These are phyloP conservation scores for Asarcornis scutulata DNA, from an alignment of 2,113 vertebrate genomes.

Conservation along the genomic window DNA sequence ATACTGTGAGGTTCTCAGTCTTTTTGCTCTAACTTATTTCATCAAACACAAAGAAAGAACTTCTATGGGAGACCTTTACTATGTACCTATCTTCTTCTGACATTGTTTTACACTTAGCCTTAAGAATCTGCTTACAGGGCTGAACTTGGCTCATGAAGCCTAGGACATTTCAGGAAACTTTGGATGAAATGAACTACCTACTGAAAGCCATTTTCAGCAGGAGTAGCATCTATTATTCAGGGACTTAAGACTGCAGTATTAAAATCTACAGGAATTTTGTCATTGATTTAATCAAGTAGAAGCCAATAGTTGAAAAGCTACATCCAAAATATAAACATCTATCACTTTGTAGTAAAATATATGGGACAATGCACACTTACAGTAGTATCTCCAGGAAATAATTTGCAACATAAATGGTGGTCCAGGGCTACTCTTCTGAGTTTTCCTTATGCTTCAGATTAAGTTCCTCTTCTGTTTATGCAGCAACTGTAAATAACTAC, in stretches of 20 bases:
- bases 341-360: neutral
- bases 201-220: neutral
- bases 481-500: conserved; percentile 72
- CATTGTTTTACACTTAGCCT: neutral
- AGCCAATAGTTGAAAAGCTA: neutral
- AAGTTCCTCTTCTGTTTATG: conserved; percentile 63
- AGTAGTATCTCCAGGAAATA: conserved; percentile 50
- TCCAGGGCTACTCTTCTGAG: conserved; percentile 53
- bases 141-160: neutral
- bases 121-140: neutral
- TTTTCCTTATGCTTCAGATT: conserved; percentile 44
- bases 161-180: neutral
- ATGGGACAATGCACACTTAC: neutral
- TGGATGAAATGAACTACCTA: neutral
- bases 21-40: neutral
- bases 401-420: conserved; percentile 1
- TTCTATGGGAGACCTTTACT: neutral
- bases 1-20: neutral
- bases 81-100: neutral
- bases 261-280: neutral
- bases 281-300: neutral
- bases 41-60: neutral
- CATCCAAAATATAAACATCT: neutral
- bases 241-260: neutral
- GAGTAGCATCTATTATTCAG: neutral